phyloP scores from a whole-genome alignment of 2,797 vertebrate species.

The Philypnodon macrostomus region DNA sequence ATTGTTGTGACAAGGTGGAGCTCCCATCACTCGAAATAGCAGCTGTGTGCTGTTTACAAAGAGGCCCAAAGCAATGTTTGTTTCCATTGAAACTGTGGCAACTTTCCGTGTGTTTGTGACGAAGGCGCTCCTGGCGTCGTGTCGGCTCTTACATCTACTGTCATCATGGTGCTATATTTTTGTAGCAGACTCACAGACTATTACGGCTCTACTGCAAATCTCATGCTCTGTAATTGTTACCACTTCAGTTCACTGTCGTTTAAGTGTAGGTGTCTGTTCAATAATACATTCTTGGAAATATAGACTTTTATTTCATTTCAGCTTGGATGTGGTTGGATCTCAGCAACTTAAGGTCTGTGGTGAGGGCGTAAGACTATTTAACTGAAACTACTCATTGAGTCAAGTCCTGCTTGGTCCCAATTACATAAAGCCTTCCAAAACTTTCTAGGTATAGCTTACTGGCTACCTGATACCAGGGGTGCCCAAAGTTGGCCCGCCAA shows the following conservation, averaged over 20 bases:
- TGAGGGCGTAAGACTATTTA: no score
- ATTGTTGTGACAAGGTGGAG: conserved; percentile 84
- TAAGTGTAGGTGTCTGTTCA: no score
- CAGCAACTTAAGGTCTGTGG: no score
- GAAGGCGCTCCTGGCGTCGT: conserved; percentile 71
- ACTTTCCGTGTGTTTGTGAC: conserved; percentile 72
- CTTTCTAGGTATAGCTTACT: no score
- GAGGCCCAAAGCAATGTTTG: conserved; percentile 79
- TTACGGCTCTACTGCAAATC: conserved; percentile 26
- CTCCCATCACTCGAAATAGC: conserved; percentile 81
- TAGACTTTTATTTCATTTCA: no score
- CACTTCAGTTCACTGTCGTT: neutral
- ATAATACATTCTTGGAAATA: no score
- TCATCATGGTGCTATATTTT: conserved; percentile 62
- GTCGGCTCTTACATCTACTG: conserved; percentile 71
- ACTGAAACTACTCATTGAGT: no score
- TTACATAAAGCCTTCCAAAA: no score
- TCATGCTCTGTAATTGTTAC: conserved; percentile 24
- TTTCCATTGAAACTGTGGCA: conserved; percentile 77
- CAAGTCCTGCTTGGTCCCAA: no score
- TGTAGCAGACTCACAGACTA: conserved; percentile 36
- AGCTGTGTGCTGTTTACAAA: conserved; percentile 81
- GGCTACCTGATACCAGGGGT: no score
- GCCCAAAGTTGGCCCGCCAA: no score
- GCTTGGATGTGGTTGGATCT: no score